Evolutionary conservation across 2,888 invertebrate genomes (phyloP), one percentile per base, ranked within the genome.

Genomic region (Xestia ashworthii): DNA sequence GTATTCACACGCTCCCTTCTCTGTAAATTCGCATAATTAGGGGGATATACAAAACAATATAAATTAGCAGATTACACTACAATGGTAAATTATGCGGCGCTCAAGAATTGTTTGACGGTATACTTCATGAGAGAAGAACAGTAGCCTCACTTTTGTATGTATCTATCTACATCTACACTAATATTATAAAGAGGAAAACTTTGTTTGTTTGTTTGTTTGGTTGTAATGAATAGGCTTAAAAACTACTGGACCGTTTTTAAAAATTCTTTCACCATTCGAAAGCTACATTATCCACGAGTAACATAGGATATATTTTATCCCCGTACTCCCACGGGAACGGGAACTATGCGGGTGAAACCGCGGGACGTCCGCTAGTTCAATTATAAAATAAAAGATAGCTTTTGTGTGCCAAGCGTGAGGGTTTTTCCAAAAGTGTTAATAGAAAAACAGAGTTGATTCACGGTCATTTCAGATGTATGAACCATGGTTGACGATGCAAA

Each of bases 1-100:
- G 88, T 89, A 92, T 93, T 95, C 95, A 91, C 95, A 95, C 95
- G 95, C 89, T 93, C 92, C 93, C 91, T 93, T 93, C 91, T 90
- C 81, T 87, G 80, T 82, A 81, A 78, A 88, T 90, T 91, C 91
- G 90, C 93, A 92, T 92, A 91, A 91, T 92, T 92, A 93, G 81
- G 78, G 74, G 80, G 72, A 81, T 87, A 73, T 58, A 82, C 79
- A 79, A 70, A 84, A 85, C 76, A 87, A 78, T 83, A 76, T 83
- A 74, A 78, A 86, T 84, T 86, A 84, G 83, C 74, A 74, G 76
- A 75, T 69, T 83, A 80, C 66, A 72, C 69, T 84, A 85, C 74
- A 83, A 79, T 82, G 58, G 86, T 82, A 78, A 62, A 82, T 82
- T 82, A 74, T 83, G 41, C 78, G 19, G 55, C 19, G 68, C 32